phyloP scores from a whole-genome alignment of 2,888 invertebrate genomes.

The Anoplius nigerrimus region DNA sequence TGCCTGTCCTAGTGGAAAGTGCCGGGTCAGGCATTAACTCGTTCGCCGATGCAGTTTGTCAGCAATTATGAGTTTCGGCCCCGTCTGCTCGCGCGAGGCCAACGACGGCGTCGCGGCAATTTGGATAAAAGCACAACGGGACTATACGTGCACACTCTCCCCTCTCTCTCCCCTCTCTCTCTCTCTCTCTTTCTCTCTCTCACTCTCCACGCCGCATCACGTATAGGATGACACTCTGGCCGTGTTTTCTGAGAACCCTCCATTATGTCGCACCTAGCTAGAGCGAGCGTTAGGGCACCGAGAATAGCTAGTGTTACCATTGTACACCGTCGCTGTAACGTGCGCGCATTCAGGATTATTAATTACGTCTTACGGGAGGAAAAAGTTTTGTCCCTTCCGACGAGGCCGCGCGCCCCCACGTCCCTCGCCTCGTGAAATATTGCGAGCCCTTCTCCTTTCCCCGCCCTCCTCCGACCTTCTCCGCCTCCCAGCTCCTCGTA shows the following conservation, averaged over 20 bases:
- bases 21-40: no score
- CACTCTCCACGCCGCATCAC: background rate
- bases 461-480: no score
- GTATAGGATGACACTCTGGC: conserved; percentile 32
- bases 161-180: background rate
- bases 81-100: conserved; percentile 29
- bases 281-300: conserved; percentile 2
- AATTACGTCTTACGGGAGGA: conserved; percentile 48
- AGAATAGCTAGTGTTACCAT: conserved; percentile 39
- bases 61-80: conserved; percentile 50
- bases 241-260: conserved; percentile 44
- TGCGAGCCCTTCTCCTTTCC: no score
- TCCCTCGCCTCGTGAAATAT: background rate
- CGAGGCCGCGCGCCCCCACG: background rate
- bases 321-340: conserved; percentile 35
- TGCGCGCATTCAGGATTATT: conserved; percentile 47
- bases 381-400: conserved; percentile 41
- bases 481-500: no score
- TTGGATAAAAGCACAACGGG: conserved; percentile 51
- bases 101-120: conserved; percentile 36
- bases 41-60: conserved; percentile 36
- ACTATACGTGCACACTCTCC: no score
- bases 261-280: conserved; percentile 33
- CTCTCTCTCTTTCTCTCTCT: background rate
- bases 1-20: no score